Base-by-base conservation (phyloP, 1,140 invertebrate genomes). In the Papilio polytes region DNA sequence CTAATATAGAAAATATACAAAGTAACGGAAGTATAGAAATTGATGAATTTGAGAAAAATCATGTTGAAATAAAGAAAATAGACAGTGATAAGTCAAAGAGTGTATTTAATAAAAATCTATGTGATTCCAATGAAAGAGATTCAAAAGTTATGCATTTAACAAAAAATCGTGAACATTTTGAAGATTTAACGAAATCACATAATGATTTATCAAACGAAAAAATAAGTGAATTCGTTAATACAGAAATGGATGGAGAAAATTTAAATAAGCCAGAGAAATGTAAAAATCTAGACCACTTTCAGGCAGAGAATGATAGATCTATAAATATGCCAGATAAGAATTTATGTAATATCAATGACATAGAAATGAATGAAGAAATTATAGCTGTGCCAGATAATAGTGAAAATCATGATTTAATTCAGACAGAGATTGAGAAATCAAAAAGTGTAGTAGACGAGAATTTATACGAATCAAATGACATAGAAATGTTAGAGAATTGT, bases 361-460 rank as follows among this genome's bases (percentile, higher is more conserved):
- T 46, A 74, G 63, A 79, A 59, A 63, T 15, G 36, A 31, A 31
- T 70, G 9, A 70, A 63, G 78, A 80, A 2, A 48, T 48, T 31
- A 44, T 31, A 53, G 73, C n/a, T 10, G 36, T 15, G 10, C 59
- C 73, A 46, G 53, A 76, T 59, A 74, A 80, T 18, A 63, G 31
- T 31, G 26, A 53, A 44, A 53, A 74, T 56, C 81, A 56, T 26
- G 63, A 66, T 66, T 66, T 66, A 22, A 31, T 26, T 66, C 10
- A 66, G 13, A 12, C 22, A 26, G 20, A 63, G 2, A 63, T 26
- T 63, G 20, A 59, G 8, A 59, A 3, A 0, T 10, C 56, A 59
- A 59, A 20, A 59, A 59, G n/a, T 20, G n/a, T 59, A 22, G 10
- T 59, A 8, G 56, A 59, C 20, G n/a, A 56, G 53, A 56, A 56